A percentile compares a stretch with the other conserved stretches of the same genome.
phyloP scores from a whole-genome alignment of 2,888 invertebrate species.

The Tipula confusa region DNA sequence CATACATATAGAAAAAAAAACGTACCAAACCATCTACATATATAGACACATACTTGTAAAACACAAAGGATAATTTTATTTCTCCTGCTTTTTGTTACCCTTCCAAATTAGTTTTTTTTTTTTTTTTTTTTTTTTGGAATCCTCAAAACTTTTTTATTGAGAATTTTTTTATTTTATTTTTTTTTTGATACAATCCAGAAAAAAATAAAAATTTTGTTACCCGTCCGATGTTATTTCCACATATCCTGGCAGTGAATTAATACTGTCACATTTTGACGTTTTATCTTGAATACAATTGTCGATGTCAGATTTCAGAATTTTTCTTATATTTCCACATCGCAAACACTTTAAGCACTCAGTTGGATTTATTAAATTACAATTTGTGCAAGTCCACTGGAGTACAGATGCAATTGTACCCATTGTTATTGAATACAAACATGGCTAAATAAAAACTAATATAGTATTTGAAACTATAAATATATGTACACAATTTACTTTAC shows the following conservation, averaged over 20 bases:
- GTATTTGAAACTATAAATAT: neutral
- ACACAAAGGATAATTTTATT: slow-evolving; percentile 28
- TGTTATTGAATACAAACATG: slow-evolving; percentile 39
- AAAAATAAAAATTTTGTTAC: slow-evolving; percentile 35
- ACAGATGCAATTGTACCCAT: slow-evolving; percentile 94
- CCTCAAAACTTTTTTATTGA: slow-evolving; percentile 25
- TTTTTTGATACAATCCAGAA: too few species aligned
- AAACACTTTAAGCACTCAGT: slow-evolving; percentile 79
- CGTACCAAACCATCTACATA: neutral
- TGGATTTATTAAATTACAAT: slow-evolving; percentile 84
- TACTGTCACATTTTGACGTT: slow-evolving; percentile 44
- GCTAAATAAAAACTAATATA: slow-evolving; percentile 35
- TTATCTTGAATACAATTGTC: slow-evolving; percentile 37
- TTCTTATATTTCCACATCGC: slow-evolving; percentile 71
- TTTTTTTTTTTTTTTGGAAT: too few species aligned
- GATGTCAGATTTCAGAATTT: slow-evolving; percentile 42
- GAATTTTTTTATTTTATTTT: neutral
- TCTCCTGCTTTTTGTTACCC: neutral
- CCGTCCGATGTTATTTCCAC: slow-evolving; percentile 40
- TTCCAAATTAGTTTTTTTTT: neutral
- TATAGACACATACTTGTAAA: neutral
- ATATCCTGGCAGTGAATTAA: slow-evolving; percentile 39
- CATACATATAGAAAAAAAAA: neutral
- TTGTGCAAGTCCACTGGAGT: slow-evolving; percentile 87
- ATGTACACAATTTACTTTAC: neutral